phyloP scores from a whole-genome alignment of 2,113 vertebrate species.

The Rhadina sibilatrix region DNA sequence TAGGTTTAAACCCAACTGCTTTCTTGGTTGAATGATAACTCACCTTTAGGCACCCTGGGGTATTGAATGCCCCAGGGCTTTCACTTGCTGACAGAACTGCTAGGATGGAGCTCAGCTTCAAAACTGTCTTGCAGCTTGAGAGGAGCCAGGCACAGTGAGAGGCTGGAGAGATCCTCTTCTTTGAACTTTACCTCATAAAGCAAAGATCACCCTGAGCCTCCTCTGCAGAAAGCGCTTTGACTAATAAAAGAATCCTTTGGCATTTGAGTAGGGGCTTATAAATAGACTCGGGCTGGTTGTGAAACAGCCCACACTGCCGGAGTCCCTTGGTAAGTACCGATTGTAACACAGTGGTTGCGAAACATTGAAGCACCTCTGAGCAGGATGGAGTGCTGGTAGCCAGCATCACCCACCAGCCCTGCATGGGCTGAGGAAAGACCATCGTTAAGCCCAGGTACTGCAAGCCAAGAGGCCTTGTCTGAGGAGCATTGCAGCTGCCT shows the following conservation, averaged over 20 bases:
- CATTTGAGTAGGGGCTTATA: conserved; percentile 23
- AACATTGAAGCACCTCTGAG: neutral
- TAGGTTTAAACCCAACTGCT: neutral
- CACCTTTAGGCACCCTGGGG: no score
- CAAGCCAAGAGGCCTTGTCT: neutral
- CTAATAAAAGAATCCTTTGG: neutral
- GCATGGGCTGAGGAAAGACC: neutral
- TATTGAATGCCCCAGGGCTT: neutral
- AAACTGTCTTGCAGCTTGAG: neutral
- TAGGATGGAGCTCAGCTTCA: neutral
- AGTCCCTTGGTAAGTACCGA: neutral
- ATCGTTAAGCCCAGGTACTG: neutral
- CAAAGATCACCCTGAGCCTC: neutral
- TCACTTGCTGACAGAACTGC: neutral
- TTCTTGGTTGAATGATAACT: neutral
- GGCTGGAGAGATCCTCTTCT: neutral
- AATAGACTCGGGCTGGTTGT: neutral
- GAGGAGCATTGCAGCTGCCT: neutral
- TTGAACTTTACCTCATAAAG: neutral
- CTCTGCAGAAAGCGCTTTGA: neutral
- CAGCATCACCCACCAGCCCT: neutral
- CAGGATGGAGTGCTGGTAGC: neutral
- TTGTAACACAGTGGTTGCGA: neutral
- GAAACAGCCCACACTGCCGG: conserved; percentile 24
- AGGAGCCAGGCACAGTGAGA: neutral